phyloP scores from a whole-genome alignment of 2,113 vertebrate genomes.

The Centropus unirufus region DNA sequence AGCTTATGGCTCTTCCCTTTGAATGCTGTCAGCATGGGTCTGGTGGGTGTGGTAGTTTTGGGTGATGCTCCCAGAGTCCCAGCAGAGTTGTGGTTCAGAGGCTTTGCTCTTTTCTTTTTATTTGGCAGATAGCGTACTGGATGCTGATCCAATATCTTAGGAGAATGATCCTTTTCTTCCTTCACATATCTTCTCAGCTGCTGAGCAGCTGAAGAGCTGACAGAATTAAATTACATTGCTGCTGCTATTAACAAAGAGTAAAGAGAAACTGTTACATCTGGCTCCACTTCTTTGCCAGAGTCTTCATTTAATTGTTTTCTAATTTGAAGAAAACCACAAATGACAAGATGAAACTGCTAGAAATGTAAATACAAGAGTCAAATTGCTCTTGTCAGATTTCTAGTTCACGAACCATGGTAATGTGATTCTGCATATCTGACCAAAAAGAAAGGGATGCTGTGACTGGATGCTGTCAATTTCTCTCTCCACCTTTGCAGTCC shows the following conservation, averaged over 20 bases:
- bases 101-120: slow-evolving; percentile 57
- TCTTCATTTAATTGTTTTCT: slow-evolving; percentile 85
- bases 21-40: slow-evolving; percentile 5
- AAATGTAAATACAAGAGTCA: slow-evolving; percentile 81
- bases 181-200: slow-evolving; percentile 78
- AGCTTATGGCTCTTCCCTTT: not conserved
- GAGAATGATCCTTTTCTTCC: slow-evolving; percentile 71
- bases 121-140: slow-evolving; percentile 52
- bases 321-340: slow-evolving; percentile 85
- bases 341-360: slow-evolving; percentile 81
- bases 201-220: slow-evolving; percentile 77
- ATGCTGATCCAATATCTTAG: slow-evolving; percentile 49
- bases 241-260: slow-evolving; percentile 74
- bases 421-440: slow-evolving; percentile 71
- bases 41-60: not conserved
- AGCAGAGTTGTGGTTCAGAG: slow-evolving; percentile 30
- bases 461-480: not conserved
- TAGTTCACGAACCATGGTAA: slow-evolving; percentile 72
- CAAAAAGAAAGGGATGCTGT: slow-evolving; percentile 49
- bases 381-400: slow-evolving; percentile 82
- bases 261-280: slow-evolving; percentile 79
- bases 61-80: slow-evolving; percentile 6
- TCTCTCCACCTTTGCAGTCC: not conserved
- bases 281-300: slow-evolving; percentile 78
- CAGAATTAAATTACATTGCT: slow-evolving; percentile 81